These are phyloP conservation scores for Carduelis carduelis DNA, from an alignment of 2,797 vertebrate species.

Conservation along the genomic window DNA sequence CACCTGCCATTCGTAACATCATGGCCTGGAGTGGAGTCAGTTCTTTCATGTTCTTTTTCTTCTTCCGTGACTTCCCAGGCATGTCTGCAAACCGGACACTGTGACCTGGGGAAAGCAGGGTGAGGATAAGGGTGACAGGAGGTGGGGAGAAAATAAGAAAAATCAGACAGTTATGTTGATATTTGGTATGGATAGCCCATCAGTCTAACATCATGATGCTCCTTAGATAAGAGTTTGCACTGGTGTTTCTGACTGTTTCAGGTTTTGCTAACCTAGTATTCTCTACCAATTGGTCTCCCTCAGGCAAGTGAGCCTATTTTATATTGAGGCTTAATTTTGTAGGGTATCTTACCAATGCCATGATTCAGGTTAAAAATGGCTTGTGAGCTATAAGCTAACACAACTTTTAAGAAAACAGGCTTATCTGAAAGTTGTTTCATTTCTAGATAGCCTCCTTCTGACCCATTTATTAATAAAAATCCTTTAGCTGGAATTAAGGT, in stretches of 20 bases:
- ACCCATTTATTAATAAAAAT: neutral
- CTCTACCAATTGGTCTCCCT: neutral
- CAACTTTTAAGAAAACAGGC: neutral
- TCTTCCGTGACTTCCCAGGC: conserved; percentile 79
- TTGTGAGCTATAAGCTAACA: neutral
- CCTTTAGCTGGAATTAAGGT: neutral
- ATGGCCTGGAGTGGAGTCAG: conserved; percentile 97
- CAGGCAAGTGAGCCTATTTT: neutral
- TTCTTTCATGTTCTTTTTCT: conserved; percentile 92
- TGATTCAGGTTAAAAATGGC: neutral
- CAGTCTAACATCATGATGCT: neutral
- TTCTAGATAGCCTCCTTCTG: neutral
- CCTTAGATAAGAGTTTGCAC: neutral
- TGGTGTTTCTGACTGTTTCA: neutral
- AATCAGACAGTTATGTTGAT: fast-evolving
- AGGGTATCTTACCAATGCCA: neutral
- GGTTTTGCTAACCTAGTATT: neutral
- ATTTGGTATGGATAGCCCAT: fast-evolving
- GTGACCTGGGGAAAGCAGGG: conserved; percentile 76
- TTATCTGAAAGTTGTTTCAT: neutral
- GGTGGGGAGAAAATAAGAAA: neutral
- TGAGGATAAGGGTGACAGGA: fast-evolving
- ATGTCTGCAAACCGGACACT: conserved; percentile 93
- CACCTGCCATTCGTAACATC: conserved; percentile 99
- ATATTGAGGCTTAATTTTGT: neutral